Evolutionary conservation across 2,113 vertebrate genomes (phyloP), one percentile per base, ranked within the genome.

Genomic region (Oreochromis niloticus): DNA sequence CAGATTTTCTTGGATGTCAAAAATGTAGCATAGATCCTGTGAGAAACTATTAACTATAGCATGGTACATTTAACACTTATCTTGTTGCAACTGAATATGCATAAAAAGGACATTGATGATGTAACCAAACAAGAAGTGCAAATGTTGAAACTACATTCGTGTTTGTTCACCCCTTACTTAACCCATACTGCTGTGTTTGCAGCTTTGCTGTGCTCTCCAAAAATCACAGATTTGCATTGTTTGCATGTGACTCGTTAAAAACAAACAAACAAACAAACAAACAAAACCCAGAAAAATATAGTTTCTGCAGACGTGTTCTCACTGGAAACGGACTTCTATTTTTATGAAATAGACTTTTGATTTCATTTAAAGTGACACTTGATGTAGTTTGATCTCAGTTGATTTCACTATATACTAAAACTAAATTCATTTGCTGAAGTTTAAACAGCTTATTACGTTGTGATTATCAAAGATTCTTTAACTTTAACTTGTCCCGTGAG

Each of bases 131-230:
- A 1, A 71, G 10, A 71, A 71, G 36, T 22, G 1, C 9, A 41
- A 14, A 71, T 71, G 39, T 24, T 71, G 19, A 71, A 71, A 41
- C 12, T 4, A 0, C 34, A 16, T 24, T 43, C 19, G 24, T 41
- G 11, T 14, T 24, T 71, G 3, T 0, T 71, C 0, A 1, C 66
- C 0, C 0, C 6, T 71, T 71, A 71, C 36, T 0, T 24, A 71
- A 43, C 5, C n/a, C 66, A 24, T 43, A 24, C 12, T 71, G 36
- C 7, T 68, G 63, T 41, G 63, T 71, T 71, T 71, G 36, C 36
- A 24, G 12, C n/a, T 43, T 14, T 43, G 7, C n/a, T 71, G 1
- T 1, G 36, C 4, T 41, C 19, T 14, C 4, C 34, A 24, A 71
- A 71, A 68, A 24, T 71, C 36, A 9, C 4, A n/a, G 2, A 63